Percentiles rank a stretch among this genome's conserved stretches.
phyloP scores from a whole-genome alignment of 2,888 invertebrate species.

The Temnothorax rugatulus region DNA sequence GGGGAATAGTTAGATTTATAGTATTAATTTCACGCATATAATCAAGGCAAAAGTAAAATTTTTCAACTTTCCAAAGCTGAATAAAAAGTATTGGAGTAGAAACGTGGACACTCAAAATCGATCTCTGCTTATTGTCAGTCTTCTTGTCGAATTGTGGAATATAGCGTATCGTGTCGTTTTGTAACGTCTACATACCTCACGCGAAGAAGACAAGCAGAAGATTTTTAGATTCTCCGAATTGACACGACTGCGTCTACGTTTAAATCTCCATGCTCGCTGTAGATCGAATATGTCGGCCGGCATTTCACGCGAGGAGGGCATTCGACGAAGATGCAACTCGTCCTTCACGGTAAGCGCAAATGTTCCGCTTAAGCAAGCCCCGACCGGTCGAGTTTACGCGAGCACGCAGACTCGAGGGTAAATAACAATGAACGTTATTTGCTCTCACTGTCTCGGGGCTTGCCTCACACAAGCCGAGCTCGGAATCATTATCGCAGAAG shows the following conservation, averaged over 20 bases:
- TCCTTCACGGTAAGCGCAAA: conserved; percentile 31
- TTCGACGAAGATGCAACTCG: conserved; percentile 13
- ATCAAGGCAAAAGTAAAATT: neutral
- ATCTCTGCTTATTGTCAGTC: neutral
- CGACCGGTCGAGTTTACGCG: conserved; percentile 8
- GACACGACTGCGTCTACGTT: neutral
- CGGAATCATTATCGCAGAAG: conserved; percentile 12
- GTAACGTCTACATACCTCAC: neutral
- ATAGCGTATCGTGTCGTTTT: neutral
- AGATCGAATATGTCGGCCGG: neutral
- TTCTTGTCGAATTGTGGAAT: neutral
- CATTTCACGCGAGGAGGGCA: neutral
- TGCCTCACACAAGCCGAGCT: neutral
- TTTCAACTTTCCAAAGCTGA: neutral
- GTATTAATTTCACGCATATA: neutral
- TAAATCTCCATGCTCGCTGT: neutral
- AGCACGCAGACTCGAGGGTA: conserved; percentile 20
- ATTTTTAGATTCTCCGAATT: neutral
- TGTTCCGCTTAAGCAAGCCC: conserved; percentile 11
- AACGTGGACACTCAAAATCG: neutral
- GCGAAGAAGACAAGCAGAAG: neutral
- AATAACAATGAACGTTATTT: conserved; percentile 37
- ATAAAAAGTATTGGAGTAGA: neutral
- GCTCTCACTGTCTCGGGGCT: conserved; percentile 7
- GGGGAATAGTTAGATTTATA: no score